phyloP scores from a whole-genome alignment of 2,113 vertebrate species.

The Tupaia chinensis region DNA sequence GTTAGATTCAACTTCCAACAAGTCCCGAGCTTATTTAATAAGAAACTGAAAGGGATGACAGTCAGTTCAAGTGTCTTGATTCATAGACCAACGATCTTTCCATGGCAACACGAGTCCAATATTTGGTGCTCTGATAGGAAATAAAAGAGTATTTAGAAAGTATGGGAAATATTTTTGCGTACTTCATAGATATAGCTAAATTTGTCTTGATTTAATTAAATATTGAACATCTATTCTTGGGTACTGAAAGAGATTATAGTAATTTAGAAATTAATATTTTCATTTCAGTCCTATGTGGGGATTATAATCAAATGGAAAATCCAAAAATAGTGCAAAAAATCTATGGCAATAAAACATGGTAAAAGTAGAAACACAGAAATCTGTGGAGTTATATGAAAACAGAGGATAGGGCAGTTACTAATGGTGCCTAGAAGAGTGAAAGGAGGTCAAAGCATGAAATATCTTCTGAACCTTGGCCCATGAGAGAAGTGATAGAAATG shows the following conservation, averaged over 20 bases:
- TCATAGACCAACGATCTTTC: background rate
- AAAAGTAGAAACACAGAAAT: background rate
- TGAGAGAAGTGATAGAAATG: background rate
- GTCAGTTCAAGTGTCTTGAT: background rate
- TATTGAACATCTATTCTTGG: background rate
- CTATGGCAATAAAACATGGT: background rate
- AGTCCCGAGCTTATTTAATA: background rate
- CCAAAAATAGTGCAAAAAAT: background rate
- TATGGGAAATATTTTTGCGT: background rate
- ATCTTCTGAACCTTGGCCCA: background rate
- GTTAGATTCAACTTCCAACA: background rate
- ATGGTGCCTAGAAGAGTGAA: background rate
- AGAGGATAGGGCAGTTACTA: background rate
- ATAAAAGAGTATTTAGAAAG: background rate
- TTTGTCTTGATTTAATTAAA: background rate
- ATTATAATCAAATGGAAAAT: background rate
- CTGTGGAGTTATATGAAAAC: background rate
- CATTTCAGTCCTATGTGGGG: background rate
- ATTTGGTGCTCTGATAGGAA: background rate
- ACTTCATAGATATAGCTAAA: background rate
- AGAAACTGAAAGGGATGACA: background rate
- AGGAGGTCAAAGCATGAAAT: background rate
- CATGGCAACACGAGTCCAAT: too few relatives aligned
- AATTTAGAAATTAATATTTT: background rate
- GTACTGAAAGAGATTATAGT: background rate